A percentile compares a stretch with the other conserved stretches of the same genome.
Evolutionary conservation across 2,888 invertebrate species (phyloP).

Genomic region (Rhodophaea formosa): DNA sequence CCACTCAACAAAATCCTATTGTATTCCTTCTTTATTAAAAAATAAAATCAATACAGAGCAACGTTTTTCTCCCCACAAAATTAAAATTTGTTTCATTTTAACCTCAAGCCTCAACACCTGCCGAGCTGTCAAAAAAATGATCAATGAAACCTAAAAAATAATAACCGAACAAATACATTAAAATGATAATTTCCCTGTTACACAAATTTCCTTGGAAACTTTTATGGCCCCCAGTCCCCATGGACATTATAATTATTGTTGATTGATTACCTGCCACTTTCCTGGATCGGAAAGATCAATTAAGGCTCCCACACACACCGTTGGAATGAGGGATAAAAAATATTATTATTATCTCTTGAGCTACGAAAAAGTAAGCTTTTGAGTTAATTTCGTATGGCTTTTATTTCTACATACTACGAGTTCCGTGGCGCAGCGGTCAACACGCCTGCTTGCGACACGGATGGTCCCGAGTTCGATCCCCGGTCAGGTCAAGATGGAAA

Average conservation of each 20-base stretch:
- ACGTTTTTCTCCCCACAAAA: conserved; percentile 3
- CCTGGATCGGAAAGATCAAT: conserved; percentile 29
- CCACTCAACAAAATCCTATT: background rate
- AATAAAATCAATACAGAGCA: background rate
- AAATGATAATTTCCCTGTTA: conserved; percentile 13
- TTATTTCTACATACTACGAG: no score
- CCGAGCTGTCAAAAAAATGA: conserved; percentile 17
- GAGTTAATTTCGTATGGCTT: no score
- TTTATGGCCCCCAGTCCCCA: conserved; percentile 16
- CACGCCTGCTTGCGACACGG: no score
- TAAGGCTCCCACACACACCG: conserved; percentile 13
- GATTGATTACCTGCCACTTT: conserved; percentile 33
- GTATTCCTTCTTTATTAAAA: background rate
- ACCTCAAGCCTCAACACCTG: conserved; percentile 9
- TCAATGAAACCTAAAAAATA: conserved; percentile 7
- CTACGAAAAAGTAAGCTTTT: no score
- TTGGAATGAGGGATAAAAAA: no score
- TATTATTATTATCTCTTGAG: no score
- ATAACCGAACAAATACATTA: conserved; percentile 5
- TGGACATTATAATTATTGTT: conserved; percentile 26
- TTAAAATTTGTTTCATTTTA: conserved; percentile 14
- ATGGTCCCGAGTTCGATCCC: no score
- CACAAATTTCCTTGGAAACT: conserved; percentile 16
- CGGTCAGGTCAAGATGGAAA: no score
- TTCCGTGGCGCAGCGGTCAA: no score